Base-by-base conservation (phyloP, 2,113 vertebrate genomes). In the Malurus elegans region DNA sequence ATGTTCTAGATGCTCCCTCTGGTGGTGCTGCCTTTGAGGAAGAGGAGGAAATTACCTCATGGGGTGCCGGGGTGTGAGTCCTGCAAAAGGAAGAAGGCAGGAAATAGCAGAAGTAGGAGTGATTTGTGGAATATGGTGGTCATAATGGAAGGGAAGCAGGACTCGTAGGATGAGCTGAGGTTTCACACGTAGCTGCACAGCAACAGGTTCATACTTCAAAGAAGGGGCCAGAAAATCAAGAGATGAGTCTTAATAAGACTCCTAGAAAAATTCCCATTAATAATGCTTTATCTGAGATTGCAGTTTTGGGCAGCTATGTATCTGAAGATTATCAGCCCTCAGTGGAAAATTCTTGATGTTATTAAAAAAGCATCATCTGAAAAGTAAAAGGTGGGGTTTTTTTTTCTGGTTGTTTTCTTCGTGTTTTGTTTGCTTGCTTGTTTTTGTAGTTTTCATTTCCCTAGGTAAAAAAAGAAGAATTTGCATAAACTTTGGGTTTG, bases 41-140 rank as follows among this genome's bases (percentile, higher is more conserved):
- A 57, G 29, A 82, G 40, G 31, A 76, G 31, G 44, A 44, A 16
- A 28, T 62, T 50, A 47, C 44, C 8, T 38, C 16, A 16, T 51
- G 17, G 18, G 25, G 3, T 45, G 23, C 4, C 34, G 14, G 2
- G 2, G 1, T 60, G 6, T 31, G 45, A 25, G 4, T 40, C 20
- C 42, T 65, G 10, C 6, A n/a, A 80, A 80, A 65, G 10, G 15
- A 69, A 10, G 15, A 48, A 53, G 24, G 18, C 7, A 75, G 61
- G 19, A 38, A 8, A 26, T 5, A 40, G 19, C 21, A 71, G 40
- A 45, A 73, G 14, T n/a, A n/a, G 18, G 13, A 48, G 17, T 19
- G 31, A 10, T 24, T n/a, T 75, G 31, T 48, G 40, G 12, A 76
- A 31, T 48, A 18, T 7, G 12, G 24, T 56, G 26, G 14, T 86